Conservation (phyloP, 1,140 invertebrate species). For the Lasaia peninsularis region DNA sequence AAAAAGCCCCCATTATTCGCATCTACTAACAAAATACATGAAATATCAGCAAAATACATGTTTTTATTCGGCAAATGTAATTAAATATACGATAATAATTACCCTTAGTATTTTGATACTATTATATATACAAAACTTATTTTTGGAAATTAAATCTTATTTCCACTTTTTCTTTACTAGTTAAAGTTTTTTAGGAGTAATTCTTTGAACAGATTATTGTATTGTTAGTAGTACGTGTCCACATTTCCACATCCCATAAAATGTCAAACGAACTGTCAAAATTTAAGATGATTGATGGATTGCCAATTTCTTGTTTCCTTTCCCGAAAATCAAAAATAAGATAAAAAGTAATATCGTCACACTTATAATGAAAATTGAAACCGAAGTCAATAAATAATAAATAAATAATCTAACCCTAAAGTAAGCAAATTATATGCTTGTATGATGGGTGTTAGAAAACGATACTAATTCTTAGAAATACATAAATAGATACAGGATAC, state of each 20-base stretch:
- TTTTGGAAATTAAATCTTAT: background rate
- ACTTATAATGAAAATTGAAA: no score
- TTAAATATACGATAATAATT: background rate
- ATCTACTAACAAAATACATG: background rate
- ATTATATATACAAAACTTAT: background rate
- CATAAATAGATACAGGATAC: no score
- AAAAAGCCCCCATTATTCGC: background rate
- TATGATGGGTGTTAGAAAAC: no score
- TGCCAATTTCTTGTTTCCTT: no score
- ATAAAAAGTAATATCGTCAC: no score
- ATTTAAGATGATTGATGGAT: slow-evolving; percentile 30
- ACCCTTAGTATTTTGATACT: background rate
- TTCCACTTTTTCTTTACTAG: background rate
- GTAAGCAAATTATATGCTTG: no score
- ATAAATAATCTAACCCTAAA: no score
- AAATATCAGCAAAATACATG: background rate
- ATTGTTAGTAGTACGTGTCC: slow-evolving; percentile 32
- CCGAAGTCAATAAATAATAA: no score
- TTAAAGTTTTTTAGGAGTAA: background rate
- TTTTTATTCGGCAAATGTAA: background rate
- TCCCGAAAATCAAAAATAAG: no score
- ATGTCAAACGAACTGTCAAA: slow-evolving; percentile 14
- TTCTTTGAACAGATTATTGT: background rate
- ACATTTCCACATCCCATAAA: slow-evolving; percentile 34
- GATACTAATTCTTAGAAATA: no score